Conservation (phyloP, 2,113 vertebrate species). For the Bombycilla garrulus region DNA sequence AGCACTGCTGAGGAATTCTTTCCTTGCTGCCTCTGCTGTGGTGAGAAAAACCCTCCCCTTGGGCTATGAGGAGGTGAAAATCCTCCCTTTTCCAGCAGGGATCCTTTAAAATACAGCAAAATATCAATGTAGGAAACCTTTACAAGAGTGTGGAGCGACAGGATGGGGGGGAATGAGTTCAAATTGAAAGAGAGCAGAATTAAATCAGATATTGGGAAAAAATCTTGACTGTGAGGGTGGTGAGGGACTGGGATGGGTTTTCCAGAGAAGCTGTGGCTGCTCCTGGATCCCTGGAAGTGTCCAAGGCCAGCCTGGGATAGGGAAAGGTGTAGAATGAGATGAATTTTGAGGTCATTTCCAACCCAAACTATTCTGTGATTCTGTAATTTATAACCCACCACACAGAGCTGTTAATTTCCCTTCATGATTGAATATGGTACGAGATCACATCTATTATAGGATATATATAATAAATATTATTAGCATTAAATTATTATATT, state of each 20-base stretch:
- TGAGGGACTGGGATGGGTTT: neutral
- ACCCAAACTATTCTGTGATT: neutral
- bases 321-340: neutral
- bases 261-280: neutral
- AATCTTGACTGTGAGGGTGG: neutral
- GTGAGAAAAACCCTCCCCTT: neutral
- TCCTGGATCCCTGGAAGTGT: neutral
- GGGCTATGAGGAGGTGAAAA: neutral
- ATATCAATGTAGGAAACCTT: neutral
- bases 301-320: neutral
- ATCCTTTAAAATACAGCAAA: neutral
- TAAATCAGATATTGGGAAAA: neutral
- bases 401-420: neutral
- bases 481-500: neutral
- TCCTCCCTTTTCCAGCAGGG: neutral
- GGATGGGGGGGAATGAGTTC: neutral
- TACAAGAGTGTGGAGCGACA: neutral
- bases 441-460: no score
- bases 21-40: neutral
- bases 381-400: neutral
- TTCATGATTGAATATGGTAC: neutral
- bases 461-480: neutral
- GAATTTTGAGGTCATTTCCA: neutral
- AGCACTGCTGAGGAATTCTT: neutral
- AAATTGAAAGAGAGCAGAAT: neutral